A percentile compares a stretch with the other conserved stretches of the same genome.
Conservation (phyloP, 2,113 vertebrate species). For the Xenopus laevis region DNA sequence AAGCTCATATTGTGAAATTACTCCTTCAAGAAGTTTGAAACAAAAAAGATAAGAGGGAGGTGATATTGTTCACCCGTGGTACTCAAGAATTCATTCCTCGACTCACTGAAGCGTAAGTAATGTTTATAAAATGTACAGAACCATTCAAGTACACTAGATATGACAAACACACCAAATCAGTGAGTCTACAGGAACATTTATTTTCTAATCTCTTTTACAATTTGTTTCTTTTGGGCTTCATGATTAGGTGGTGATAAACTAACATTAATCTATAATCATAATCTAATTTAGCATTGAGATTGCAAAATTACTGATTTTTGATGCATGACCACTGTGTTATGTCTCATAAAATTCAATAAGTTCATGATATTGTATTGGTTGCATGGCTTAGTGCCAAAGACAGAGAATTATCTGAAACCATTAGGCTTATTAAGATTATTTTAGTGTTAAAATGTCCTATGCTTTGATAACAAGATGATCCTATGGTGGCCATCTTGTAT, state of each 20-base stretch:
- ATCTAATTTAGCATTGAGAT: not conserved
- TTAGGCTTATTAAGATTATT: no score
- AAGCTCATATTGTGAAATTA: slow-evolving; percentile 45
- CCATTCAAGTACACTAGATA: slow-evolving; percentile 8
- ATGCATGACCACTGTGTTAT: not conserved
- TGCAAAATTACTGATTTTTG: not conserved
- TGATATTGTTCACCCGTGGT: slow-evolving; percentile 24
- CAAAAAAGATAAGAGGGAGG: slow-evolving; percentile 37
- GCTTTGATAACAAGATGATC: no score
- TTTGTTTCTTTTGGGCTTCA: not conserved
- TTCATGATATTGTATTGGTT: not conserved
- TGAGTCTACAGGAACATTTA: not conserved
- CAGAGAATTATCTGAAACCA: not conserved
- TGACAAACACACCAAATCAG: slow-evolving; percentile 1
- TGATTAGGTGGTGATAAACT: slow-evolving; percentile 8
- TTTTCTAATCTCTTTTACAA: not conserved
- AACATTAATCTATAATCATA: not conserved
- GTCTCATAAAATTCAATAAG: slow-evolving; percentile 3
- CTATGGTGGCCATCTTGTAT: no score
- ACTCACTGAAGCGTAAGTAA: slow-evolving; percentile 28
- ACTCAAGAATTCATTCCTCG: slow-evolving; percentile 36
- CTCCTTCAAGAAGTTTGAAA: slow-evolving; percentile 45
- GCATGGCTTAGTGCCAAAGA: not conserved
- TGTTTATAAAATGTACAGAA: slow-evolving; percentile 21
- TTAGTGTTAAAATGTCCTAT: no score